A percentile compares a stretch with the other conserved stretches of the same genome.
Evolutionary conservation across 2,797 vertebrate genomes (phyloP).

Genomic region (Crenuchus spilurus): DNA sequence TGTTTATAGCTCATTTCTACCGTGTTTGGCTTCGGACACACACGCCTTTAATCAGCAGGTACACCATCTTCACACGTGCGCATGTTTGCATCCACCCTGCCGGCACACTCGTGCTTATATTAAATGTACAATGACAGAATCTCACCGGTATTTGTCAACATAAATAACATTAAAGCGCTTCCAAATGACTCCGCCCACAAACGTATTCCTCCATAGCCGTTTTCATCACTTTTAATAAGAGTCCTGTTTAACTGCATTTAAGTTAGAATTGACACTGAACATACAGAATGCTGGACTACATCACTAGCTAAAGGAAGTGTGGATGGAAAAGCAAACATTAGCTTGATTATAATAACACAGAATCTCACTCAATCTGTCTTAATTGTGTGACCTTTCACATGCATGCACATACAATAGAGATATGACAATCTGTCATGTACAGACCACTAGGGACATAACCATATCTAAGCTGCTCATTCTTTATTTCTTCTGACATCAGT

Average conservation of each 20-base stretch:
- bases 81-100: slow-evolving; percentile 58
- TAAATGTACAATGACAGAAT: not conserved
- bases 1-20: slow-evolving; percentile 98
- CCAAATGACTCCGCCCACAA: too few relatives aligned
- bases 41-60: slow-evolving; percentile 93
- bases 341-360: not conserved
- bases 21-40: slow-evolving; percentile 80
- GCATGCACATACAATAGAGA: too few relatives aligned
- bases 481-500: too few relatives aligned
- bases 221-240: too few relatives aligned
- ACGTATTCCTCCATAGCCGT: too few relatives aligned
- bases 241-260: too few relatives aligned
- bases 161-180: not conserved
- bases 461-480: not conserved
- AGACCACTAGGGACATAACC: not conserved
- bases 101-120: slow-evolving; percentile 34
- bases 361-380: not conserved
- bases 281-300: too few relatives aligned
- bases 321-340: not conserved
- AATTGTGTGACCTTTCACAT: not conserved
- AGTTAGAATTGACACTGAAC: too few relatives aligned
- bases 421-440: too few relatives aligned
- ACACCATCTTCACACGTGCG: slow-evolving; percentile 66
- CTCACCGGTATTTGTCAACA: not conserved
- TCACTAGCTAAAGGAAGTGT: not conserved